These are phyloP conservation scores for Dromius quadrimaculatus DNA, from an alignment of 2,888 invertebrate species.

Conservation along the genomic window DNA sequence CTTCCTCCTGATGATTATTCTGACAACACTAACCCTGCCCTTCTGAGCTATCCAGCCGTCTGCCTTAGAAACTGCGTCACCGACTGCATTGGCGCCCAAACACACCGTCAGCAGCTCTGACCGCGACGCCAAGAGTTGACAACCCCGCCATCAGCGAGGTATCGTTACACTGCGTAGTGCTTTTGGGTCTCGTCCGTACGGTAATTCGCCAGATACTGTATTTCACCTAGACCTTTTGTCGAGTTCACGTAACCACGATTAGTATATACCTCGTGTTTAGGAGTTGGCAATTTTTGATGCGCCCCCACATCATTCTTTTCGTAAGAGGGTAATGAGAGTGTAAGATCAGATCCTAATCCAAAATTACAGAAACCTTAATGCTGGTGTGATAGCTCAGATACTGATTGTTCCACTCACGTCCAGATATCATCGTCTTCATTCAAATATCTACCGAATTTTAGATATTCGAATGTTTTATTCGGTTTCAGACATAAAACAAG, in stretches of 20 bases:
- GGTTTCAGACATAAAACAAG: slow-evolving; percentile 71
- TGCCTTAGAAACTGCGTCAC: slow-evolving; percentile 71
- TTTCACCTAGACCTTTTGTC: slow-evolving; percentile 64
- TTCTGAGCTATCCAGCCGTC: slow-evolving; percentile 70
- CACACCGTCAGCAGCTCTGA: slow-evolving; percentile 7
- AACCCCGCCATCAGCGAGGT: slow-evolving; percentile 58
- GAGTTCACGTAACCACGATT: slow-evolving; percentile 68
- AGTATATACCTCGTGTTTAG: slow-evolving; percentile 75
- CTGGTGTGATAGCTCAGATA: neutral
- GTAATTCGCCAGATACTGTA: slow-evolving; percentile 70
- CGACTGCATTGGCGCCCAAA: slow-evolving; percentile 54
- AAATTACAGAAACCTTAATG: slow-evolving; percentile 21
- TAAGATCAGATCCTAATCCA: slow-evolving; percentile 70
- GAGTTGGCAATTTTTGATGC: slow-evolving; percentile 73
- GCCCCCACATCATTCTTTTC: slow-evolving; percentile 70
- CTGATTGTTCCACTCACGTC: slow-evolving; percentile 63
- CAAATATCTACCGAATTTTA: slow-evolving; percentile 70
- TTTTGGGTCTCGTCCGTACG: slow-evolving; percentile 69
- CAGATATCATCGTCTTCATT: slow-evolving; percentile 70
- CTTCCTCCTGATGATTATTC: too few species aligned
- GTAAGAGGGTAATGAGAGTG: slow-evolving; percentile 68
- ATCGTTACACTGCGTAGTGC: slow-evolving; percentile 73
- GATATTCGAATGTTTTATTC: slow-evolving; percentile 66
- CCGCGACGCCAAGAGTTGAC: neutral
- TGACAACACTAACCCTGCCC: slow-evolving; percentile 68